Base-by-base conservation (phyloP, 1,140 invertebrate species). In the Polypedilum pembai region DNA sequence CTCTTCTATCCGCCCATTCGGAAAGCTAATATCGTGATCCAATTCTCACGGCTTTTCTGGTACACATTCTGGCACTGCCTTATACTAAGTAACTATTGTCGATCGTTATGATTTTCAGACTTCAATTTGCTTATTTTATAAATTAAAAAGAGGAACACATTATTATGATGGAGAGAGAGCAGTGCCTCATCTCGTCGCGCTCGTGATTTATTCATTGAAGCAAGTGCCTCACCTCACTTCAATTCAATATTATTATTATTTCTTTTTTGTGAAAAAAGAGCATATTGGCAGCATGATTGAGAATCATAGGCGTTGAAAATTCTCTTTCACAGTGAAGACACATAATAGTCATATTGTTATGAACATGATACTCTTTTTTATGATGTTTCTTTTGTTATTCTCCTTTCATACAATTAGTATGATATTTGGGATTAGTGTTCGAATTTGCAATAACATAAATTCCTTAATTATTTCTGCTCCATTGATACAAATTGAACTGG, bases 201-300 rank as follows among this genome's bases (percentile, higher is more conserved):
- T 56, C 45, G 45, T 56, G 45, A 56, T 56, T 56, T 56, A 56
- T 56, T 56, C 45, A 56, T 56, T 56, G 45, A 56, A 56, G 45
- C 45, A 56, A 56, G 45, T 56, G 45, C 45, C 45, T 56, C 45
- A 56, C 45, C 45, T 56, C 45, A 56, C 45, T 56, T 56, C 45
- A 56, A 56, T 56, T n/a, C n/a, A 56, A 56, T 56, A 56, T 56
- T 56, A 56, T 56, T 56, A 56, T 56, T 56, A n/a, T n/a, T 56
- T 56, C 15, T n/a, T n/a, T 56, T 56, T 56, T n/a, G 12, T 56
- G 45, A 33, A 56, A 56, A n/a, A 12, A 56, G 45, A n/a, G 4
- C 45, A 56, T 56, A 56, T 56, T 56, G 45, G 45, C 12, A 56
- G 45, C 45, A 56, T 56, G 8, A 56, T 56, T 56, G 45, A 56